Evolutionary conservation across 2,113 vertebrate genomes (phyloP), one percentile per base, ranked within the genome.

Genomic region (Ovis canadensis): DNA sequence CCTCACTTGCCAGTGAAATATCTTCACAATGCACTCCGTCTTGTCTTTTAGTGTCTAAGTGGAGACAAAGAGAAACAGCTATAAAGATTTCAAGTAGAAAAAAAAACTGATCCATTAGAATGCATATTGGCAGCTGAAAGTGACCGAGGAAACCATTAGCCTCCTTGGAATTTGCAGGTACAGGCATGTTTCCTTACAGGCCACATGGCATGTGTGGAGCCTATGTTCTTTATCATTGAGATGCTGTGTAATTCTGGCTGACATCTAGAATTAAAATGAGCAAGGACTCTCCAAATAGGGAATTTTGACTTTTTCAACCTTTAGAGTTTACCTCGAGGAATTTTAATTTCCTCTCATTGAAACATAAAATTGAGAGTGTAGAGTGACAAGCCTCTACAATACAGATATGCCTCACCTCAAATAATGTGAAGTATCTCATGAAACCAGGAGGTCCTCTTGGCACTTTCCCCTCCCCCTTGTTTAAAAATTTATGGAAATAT

Each of bases 331-430:
- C 45, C 12, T 84, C 87, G 59, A n/a, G 95, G 48, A 88, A 91
- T 95, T n/a, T 95, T 59, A 94, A 84, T 80, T 93, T 94, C 19
- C 52, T 48, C 52, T 74, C 12, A 84, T 83, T 93, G 36, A 87
- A 67, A 96, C 82, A 62, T 25, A 50, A 12, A 87, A 71, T 14
- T 84, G 52, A 64, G 52, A 83, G 40, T 9, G 31, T 54, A 87
- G 27, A 85, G 40, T 50, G 3, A 62, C 7, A 59, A 74, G 21
- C 60, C 62, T 93, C n/a, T 74, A 4, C 25, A 81, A 36, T 83
- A 88, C 67, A 86, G 59, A 74, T 25, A 54, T 50, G 29, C 48
- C 17, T 94, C 16, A n/a, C 7, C 91, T 21, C 31, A 50, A 94
- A 92, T n/a, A 33, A 55, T 13, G 15, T 91, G 16, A 91, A 96